These are phyloP conservation scores for Brassicogethes aeneus DNA, from an alignment of 2,888 invertebrate species.

Conservation along the genomic window DNA sequence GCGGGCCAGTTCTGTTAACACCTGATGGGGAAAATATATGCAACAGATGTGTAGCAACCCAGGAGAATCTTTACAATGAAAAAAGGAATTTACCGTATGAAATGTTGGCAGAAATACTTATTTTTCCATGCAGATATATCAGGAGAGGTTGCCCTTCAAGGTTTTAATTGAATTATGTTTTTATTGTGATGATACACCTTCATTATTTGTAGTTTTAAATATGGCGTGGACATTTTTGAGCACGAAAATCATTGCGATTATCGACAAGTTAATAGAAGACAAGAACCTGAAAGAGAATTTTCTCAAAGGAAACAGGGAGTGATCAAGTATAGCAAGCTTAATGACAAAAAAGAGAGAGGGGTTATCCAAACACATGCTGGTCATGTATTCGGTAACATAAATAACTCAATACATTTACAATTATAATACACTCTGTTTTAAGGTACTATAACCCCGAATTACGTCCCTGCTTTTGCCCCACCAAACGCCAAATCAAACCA, in stretches of 20 bases:
- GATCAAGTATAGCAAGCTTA: constrained; percentile 6
- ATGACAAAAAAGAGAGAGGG: constrained; percentile 23
- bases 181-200: too few species aligned
- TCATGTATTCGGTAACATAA: constrained; percentile 31
- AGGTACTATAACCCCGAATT: constrained; percentile 20
- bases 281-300: too few species aligned
- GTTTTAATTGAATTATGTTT: too few species aligned
- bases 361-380: constrained; percentile 34
- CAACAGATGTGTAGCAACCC: too few species aligned
- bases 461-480: constrained; percentile 22
- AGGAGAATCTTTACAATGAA: too few species aligned
- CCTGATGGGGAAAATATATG: constrained; percentile 31
- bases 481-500: constrained; percentile 15
- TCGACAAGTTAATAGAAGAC: too few species aligned
- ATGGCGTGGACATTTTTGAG: too few species aligned
- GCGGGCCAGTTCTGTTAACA: constrained; percentile 30
- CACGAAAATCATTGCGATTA: too few species aligned
- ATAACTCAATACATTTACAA: too few species aligned
- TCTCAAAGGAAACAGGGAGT: too few species aligned
- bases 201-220: too few species aligned
- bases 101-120: constrained; percentile 25
- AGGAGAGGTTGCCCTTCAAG: constrained; percentile 21
- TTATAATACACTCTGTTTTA: constrained; percentile 17
- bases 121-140: constrained; percentile 33
- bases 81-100: constrained; percentile 31